Evolutionary conservation across 2,888 invertebrate genomes (phyloP).

Genomic region (Nebria brevicollis): DNA sequence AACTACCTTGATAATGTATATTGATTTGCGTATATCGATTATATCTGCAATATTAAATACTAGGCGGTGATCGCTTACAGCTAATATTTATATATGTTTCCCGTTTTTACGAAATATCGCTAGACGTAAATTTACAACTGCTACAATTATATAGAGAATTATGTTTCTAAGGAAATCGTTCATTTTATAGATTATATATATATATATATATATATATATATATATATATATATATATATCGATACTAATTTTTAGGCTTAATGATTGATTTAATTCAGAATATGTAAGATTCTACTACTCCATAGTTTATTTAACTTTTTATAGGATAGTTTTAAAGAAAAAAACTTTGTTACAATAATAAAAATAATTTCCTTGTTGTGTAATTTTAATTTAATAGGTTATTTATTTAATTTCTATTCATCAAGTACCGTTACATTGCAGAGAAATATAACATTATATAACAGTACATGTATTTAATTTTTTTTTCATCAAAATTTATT

Average conservation of each 20-base stretch:
- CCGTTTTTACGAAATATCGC: background rate
- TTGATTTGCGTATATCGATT: constrained; percentile 3
- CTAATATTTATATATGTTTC: background rate
- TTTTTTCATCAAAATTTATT: background rate
- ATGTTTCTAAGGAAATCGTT: background rate
- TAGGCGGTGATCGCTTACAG: background rate
- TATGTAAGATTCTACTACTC: no score
- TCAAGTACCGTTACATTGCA: background rate
- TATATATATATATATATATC: background rate
- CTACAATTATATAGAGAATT: background rate
- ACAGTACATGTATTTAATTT: background rate
- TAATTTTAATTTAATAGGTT: background rate
- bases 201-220: no score
- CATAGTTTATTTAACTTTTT: no score
- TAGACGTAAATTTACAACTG: background rate
- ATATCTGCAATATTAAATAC: background rate
- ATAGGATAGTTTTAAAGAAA: background rate
- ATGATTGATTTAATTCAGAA: no score
- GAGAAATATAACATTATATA: background rate
- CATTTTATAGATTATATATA: background rate
- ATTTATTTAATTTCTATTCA: background rate
- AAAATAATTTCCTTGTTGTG: background rate
- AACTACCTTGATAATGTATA: constrained; percentile 9
- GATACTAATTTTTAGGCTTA: no score
- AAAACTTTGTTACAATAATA: background rate